phyloP scores from a whole-genome alignment of 2,113 vertebrate species.

The Catharus bicknelli region DNA sequence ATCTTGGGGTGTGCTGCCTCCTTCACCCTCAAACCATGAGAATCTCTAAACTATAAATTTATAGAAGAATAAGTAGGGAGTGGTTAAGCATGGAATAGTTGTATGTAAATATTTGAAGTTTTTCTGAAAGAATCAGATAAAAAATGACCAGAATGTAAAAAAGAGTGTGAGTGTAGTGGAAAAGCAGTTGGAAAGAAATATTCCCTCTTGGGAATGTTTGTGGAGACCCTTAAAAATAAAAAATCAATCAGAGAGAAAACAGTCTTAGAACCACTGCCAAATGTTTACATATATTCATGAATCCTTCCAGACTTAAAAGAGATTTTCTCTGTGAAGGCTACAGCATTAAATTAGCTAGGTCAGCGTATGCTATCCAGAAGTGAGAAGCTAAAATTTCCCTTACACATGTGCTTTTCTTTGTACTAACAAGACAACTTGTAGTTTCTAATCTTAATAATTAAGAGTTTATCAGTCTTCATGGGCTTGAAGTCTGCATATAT shows the following conservation, averaged over 20 bases:
- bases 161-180: neutral
- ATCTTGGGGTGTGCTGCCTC: neutral
- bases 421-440: neutral
- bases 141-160: neutral
- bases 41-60: neutral
- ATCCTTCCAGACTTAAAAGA: neutral
- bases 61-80: neutral
- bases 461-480: neutral
- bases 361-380: neutral
- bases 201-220: neutral
- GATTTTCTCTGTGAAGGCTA: neutral
- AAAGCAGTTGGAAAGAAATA: neutral
- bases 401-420: neutral
- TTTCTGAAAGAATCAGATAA: neutral
- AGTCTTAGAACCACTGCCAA: neutral
- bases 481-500: neutral
- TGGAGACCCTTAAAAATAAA: neutral
- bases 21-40: neutral
- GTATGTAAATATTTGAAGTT: neutral
- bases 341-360: neutral
- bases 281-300: neutral
- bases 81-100: neutral
- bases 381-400: neutral
- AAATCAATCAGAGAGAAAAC: accelerated
- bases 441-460: neutral